Evolutionary conservation across 2,888 invertebrate species (phyloP).

Genomic region (Litoditis marina): DNA sequence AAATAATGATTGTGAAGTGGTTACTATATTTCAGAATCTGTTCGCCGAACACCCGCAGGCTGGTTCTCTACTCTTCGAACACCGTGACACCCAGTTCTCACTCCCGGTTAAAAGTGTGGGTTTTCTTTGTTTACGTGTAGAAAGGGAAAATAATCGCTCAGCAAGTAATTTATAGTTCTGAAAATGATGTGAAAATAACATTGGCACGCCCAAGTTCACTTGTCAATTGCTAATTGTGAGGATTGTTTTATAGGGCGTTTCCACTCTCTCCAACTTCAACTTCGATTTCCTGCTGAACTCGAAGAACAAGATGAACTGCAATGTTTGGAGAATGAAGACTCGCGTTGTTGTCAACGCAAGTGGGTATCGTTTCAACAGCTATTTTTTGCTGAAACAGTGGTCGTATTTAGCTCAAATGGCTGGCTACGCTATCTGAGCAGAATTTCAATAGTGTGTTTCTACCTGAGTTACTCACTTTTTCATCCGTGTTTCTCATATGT

Average conservation of each 20-base stretch:
- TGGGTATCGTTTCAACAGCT: constrained; percentile 29
- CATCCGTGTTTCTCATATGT: too few relatives aligned
- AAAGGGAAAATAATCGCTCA: constrained; percentile 11
- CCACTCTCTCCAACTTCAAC: constrained; percentile 46
- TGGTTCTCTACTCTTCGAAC: constrained; percentile 58
- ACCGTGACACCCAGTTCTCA: constrained; percentile 55
- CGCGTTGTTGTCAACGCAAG: constrained; percentile 60
- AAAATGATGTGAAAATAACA: too few relatives aligned
- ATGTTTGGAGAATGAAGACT: constrained; percentile 61
- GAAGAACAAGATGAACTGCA: constrained; percentile 56
- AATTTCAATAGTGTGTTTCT: too few relatives aligned
- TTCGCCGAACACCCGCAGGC: constrained; percentile 59
- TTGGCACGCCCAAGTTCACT: too few relatives aligned
- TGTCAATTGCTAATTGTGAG: too few relatives aligned
- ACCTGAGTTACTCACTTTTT: too few relatives aligned
- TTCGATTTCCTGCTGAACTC: constrained; percentile 55
- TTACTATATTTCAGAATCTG: constrained; percentile 38
- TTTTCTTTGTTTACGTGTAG: not conserved
- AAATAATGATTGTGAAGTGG: too few relatives aligned
- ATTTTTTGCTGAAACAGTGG: not conserved
- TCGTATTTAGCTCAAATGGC: too few relatives aligned
- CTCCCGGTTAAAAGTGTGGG: constrained; percentile 24
- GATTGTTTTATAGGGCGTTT: constrained; percentile 22
- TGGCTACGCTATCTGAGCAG: too few relatives aligned
- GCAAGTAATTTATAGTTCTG: constrained; percentile 9